Percentiles rank a stretch among this genome's conserved stretches.
These are phyloP conservation scores for Orchesella flavescens DNA, from an alignment of 2,888 invertebrate species.

Conservation along the genomic window DNA sequence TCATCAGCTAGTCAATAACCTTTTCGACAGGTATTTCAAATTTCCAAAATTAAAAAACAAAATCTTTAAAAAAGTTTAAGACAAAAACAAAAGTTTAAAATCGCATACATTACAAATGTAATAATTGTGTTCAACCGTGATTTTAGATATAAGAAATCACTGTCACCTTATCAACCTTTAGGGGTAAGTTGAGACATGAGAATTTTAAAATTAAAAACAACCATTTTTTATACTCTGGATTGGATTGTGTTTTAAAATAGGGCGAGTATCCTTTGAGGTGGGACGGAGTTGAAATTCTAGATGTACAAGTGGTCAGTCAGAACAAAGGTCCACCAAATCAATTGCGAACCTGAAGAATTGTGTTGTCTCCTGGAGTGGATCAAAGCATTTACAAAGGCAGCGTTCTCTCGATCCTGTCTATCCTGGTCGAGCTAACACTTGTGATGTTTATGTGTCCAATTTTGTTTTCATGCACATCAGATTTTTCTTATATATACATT, in stretches of 20 bases:
- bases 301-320: constrained; percentile 28
- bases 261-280: constrained; percentile 60
- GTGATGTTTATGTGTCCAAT: no score
- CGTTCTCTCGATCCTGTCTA: no score
- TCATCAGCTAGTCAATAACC: constrained; percentile 82
- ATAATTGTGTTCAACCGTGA: no score
- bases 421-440: no score
- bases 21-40: constrained; percentile 85
- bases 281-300: constrained; percentile 50
- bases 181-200: constrained; percentile 48
- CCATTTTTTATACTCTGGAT: no score
- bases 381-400: constrained; percentile 44
- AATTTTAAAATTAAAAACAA: no score
- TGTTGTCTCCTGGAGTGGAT: constrained; percentile 48
- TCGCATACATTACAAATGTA: no score
- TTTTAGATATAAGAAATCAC: constrained; percentile 82
- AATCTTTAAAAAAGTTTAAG: no score
- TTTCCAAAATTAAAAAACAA: no score
- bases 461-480: no score
- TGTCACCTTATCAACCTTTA: constrained; percentile 79
- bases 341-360: constrained; percentile 53
- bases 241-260: constrained; percentile 13
- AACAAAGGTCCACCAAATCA: constrained; percentile 18
- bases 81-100: no score
- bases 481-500: no score